Evolutionary conservation across 2,113 vertebrate genomes (phyloP), one percentile per base, ranked within the genome.

Genomic region (Budorcas taxicolor): DNA sequence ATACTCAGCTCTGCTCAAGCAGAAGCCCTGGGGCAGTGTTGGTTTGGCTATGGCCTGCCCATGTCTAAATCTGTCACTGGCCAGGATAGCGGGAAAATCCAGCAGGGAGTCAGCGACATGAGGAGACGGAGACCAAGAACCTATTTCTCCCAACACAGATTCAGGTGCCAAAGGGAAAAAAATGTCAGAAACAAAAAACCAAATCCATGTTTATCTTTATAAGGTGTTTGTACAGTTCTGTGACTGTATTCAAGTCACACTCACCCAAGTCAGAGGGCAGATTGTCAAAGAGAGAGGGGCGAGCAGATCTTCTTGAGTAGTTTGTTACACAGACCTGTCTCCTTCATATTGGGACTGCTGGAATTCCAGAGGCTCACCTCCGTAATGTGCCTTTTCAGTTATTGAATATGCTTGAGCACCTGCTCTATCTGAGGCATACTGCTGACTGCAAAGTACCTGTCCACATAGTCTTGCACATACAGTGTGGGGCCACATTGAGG

Each of bases 401-500:
- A 52, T 13, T 55, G 5, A 43, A 23, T 40, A 7, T 43, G 23
- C 36, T 31, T 14, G 36, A 71, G 33, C 9, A 23, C 19, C 57
- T 84, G n/a, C 29, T 27, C 29, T 8, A 0, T 4, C 27, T 1
- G 19, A 36, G 4, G 36, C 67, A 40, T 62, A 67, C 3, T 74
- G 50, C 50, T n/a, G 55, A 23, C 36, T 6, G 3, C 67, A 74
- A 0, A 40, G 67, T 23, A 3, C 21, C 67, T 74, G 67, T 71
- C n/a, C 67, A 23, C 67, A 11, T 6, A 23, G n/a, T 6, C 67
- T 40, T 23, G n/a, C n/a, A 40, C 67, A 12, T 71, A 13, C 36
- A 25, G 0, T 13, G n/a, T 16, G 1, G n/a, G 23, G 11, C 5
- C 50, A 33, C 13, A 16, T 1, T 25, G 62, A 43, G 36, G 60